Conservation (phyloP, 1,140 invertebrate species). For the Trialeurodes vaporariorum region DNA sequence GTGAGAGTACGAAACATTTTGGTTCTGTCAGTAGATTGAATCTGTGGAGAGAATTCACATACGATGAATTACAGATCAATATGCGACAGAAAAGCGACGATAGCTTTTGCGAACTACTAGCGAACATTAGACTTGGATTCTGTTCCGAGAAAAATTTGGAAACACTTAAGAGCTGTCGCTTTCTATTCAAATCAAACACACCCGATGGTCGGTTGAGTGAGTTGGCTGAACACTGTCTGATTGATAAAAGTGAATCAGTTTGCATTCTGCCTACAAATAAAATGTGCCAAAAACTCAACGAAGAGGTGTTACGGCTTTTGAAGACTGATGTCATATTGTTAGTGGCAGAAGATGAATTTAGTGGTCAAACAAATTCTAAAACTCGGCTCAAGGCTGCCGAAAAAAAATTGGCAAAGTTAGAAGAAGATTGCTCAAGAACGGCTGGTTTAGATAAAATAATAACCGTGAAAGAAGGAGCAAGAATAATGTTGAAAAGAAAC, state of each 20-base stretch:
- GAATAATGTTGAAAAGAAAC: conserved; percentile 30
- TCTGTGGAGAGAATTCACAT: no score
- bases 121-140: conserved; percentile 1
- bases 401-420: conserved; percentile 21
- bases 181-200: conserved; percentile 2
- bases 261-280: conserved; percentile 12
- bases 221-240: conserved; percentile 1
- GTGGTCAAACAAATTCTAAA: conserved; percentile 7
- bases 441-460: conserved; percentile 23
- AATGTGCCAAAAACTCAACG: conserved; percentile 7
- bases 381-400: conserved; percentile 18
- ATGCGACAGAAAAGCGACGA: conserved; percentile 13
- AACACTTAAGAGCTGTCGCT: background rate
- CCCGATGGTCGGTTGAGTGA: background rate
- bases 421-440: conserved; percentile 20
- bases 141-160: conserved; percentile 1
- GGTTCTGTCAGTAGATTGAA: no score
- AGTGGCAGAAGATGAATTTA: conserved; percentile 8
- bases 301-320: conserved; percentile 10
- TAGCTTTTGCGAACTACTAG: conserved; percentile 5
- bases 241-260: background rate
- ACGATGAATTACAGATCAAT: conserved; percentile 14
- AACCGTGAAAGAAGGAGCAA: conserved; percentile 25
- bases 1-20: no score
- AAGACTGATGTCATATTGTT: conserved; percentile 5